phyloP scores from a whole-genome alignment of 2,797 vertebrate genomes.

The Oreonectes daqikongensis region DNA sequence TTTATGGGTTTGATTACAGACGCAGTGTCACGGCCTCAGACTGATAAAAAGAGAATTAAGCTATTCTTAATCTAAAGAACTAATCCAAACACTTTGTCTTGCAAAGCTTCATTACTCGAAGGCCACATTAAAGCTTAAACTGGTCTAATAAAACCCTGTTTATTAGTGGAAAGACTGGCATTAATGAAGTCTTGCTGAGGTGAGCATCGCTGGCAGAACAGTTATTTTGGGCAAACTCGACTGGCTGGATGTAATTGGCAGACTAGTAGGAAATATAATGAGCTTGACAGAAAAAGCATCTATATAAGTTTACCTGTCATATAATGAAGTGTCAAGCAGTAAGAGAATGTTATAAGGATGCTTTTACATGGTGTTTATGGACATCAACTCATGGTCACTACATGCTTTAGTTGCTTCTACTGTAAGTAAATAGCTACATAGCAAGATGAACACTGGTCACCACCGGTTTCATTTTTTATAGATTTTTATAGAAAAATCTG shows the following conservation, averaged over 20 bases:
- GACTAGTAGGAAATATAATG: constrained; percentile 28
- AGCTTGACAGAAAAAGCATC: constrained; percentile 2
- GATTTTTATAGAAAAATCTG: no score
- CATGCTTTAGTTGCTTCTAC: not conserved
- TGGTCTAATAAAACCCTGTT: constrained; percentile 23
- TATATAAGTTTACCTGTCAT: not conserved
- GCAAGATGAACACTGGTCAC: no score
- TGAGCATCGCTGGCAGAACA: constrained; percentile 18
- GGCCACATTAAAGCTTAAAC: constrained; percentile 29
- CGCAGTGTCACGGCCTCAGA: not conserved
- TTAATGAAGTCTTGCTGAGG: constrained; percentile 35
- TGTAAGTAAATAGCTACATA: no score
- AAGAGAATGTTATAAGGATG: not conserved
- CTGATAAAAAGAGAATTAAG: constrained; percentile 35
- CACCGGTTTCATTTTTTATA: no score
- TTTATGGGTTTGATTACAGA: constrained; percentile 43
- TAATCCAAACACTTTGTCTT: constrained; percentile 18
- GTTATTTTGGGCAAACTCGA: constrained; percentile 28
- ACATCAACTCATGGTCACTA: not conserved
- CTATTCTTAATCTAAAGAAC: constrained; percentile 33
- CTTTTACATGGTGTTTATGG: not conserved
- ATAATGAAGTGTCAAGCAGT: constrained; percentile 3
- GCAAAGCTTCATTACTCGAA: constrained; percentile 31
- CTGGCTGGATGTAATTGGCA: not conserved
- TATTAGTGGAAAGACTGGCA: constrained; percentile 19